Conservation (phyloP, 2,888 invertebrate genomes). For the Dexiosoma caninum region DNA sequence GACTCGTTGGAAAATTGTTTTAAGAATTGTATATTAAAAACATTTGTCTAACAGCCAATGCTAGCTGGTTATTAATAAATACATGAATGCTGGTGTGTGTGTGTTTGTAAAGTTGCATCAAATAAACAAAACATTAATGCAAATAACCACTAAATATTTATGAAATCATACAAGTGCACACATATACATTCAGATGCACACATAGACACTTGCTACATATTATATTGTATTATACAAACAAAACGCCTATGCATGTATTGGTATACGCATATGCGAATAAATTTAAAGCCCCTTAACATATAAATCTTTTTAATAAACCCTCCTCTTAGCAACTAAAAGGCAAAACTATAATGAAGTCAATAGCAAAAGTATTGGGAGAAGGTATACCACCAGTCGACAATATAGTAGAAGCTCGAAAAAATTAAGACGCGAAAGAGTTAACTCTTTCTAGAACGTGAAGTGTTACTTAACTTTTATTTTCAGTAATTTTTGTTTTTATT, state of each 20-base stretch:
- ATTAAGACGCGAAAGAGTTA: too few relatives aligned
- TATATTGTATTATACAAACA: not conserved
- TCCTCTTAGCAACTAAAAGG: conserved; percentile 33
- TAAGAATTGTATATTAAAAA: too few relatives aligned
- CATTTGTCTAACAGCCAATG: too few relatives aligned
- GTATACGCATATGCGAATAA: not conserved
- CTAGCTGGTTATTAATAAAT: too few relatives aligned
- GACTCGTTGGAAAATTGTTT: too few relatives aligned
- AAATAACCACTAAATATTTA: conserved; percentile 46
- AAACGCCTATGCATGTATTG: not conserved
- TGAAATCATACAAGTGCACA: not conserved
- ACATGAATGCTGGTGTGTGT: too few relatives aligned
- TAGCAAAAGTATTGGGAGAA: conserved; percentile 1
- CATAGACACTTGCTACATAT: not conserved
- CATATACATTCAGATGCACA: not conserved
- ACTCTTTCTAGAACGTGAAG: too few relatives aligned
- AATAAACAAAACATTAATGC: conserved; percentile 52
- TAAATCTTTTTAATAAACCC: conserved; percentile 62
- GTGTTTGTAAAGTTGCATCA: conserved; percentile 20
- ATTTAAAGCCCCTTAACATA: conserved; percentile 42
- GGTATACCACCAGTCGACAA: too few relatives aligned
- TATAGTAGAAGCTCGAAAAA: too few relatives aligned
- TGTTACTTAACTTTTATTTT: too few relatives aligned
- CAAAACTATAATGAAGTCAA: conserved; percentile 40
- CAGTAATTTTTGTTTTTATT: too few relatives aligned